phyloP scores from a whole-genome alignment of 1,140 invertebrate species.

The Ceratosolen solmsi region DNA sequence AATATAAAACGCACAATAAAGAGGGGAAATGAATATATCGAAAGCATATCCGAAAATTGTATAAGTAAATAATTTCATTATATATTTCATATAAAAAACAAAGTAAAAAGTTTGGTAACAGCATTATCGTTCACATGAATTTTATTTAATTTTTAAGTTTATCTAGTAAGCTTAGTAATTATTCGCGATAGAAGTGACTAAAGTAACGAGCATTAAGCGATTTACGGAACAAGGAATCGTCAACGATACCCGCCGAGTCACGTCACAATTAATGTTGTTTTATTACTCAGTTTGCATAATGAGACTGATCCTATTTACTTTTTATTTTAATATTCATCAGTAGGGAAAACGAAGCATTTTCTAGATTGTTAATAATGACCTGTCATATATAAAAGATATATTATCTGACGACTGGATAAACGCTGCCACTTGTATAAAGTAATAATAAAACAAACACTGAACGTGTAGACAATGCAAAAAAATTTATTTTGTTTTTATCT shows the following conservation, averaged over 20 bases:
- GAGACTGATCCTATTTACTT: slow-evolving; percentile 59
- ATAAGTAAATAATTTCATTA: too few relatives aligned
- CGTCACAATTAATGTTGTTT: slow-evolving; percentile 56
- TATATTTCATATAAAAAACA: too few relatives aligned
- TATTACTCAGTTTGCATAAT: slow-evolving; percentile 61
- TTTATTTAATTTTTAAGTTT: slow-evolving; percentile 44
- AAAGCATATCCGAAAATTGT: too few relatives aligned
- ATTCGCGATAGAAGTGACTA: slow-evolving; percentile 20
- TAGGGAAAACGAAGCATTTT: slow-evolving; percentile 41
- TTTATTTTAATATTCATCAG: slow-evolving; percentile 47
- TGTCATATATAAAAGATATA: not conserved
- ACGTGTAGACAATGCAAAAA: slow-evolving; percentile 53
- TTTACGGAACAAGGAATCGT: slow-evolving; percentile 27
- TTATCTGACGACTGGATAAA: slow-evolving; percentile 46
- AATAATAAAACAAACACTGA: slow-evolving; percentile 56
- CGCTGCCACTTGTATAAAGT: slow-evolving; percentile 55
- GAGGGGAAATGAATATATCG: too few relatives aligned
- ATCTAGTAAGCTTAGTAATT: slow-evolving; percentile 37
- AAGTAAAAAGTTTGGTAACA: slow-evolving; percentile 4
- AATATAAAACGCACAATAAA: too few relatives aligned
- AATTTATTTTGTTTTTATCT: slow-evolving; percentile 31
- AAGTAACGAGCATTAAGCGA: slow-evolving; percentile 24
- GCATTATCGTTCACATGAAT: slow-evolving; percentile 50
- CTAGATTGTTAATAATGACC: slow-evolving; percentile 38
- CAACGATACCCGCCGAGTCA: slow-evolving; percentile 29